Conservation (phyloP, 2,113 vertebrate species). For the Anser brachyrhynchus region DNA sequence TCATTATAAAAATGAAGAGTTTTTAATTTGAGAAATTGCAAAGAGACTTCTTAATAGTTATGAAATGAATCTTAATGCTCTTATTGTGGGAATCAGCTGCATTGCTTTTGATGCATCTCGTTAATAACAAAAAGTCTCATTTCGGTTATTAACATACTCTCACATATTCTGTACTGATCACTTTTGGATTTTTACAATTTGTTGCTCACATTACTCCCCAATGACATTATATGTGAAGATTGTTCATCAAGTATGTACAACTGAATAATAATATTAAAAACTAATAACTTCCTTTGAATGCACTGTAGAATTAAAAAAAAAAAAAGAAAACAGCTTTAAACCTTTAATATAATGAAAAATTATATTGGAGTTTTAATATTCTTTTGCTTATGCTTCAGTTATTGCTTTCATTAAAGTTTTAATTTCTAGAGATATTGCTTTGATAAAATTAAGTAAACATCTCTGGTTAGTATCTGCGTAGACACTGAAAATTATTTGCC, state of each 20-base stretch:
- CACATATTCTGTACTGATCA: neutral
- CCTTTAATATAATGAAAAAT: constrained; percentile 71
- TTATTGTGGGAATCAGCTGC: constrained; percentile 38
- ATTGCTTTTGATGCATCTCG: constrained; percentile 36
- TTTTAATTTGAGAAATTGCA: constrained; percentile 55
- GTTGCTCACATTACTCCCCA: constrained; percentile 44
- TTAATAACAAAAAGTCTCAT: constrained; percentile 45
- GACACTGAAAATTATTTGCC: constrained; percentile 11
- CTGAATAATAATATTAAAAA: constrained; percentile 55
- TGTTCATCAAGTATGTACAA: constrained; percentile 39
- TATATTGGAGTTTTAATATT: constrained; percentile 58
- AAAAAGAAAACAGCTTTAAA: constrained; percentile 45
- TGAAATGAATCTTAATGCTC: constrained; percentile 49
- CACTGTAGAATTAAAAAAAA: constrained; percentile 16
- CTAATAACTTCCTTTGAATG: constrained; percentile 61
- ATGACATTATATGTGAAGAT: constrained; percentile 31
- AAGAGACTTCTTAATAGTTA: constrained; percentile 18
- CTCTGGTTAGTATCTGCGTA: constrained; percentile 49
- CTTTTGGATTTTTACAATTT: constrained; percentile 46
- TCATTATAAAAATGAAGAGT: constrained; percentile 27
- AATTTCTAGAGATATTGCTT: constrained; percentile 71
- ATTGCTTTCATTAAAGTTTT: constrained; percentile 77
- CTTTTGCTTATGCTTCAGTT: constrained; percentile 65
- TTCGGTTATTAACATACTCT: constrained; percentile 21
- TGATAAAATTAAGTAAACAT: constrained; percentile 74